Evolutionary conservation across 2,888 invertebrate species (phyloP), one percentile per base, ranked within the genome.

Genomic region (Acleris holmiana): DNA sequence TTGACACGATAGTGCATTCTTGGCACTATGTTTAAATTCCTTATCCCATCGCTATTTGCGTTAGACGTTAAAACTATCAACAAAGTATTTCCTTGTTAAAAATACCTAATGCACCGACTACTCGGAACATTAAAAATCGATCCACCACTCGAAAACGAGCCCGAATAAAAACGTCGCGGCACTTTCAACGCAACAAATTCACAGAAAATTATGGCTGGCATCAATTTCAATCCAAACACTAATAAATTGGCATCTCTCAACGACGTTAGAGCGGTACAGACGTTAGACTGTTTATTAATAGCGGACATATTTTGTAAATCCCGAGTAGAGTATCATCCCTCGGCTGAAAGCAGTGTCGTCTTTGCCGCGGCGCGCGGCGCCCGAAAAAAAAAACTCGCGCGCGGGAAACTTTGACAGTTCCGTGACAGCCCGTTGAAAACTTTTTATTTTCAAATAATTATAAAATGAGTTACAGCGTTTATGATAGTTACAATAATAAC

Each of bases 191-290:
- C 77, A 78, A 87, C 90, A 88, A 89, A 92, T 89, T 89, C 86
- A 80, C 78, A 81, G 83, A 83, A 85, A 92, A 89, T 88, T 91
- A 92, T 91, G 77, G 84, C 81, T 79, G 75, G 89, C 91, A 91
- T 92, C 91, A 89, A 90, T 92, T 91, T 89, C 88, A 89, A 91
- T 91, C 83, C 82, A 92, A 91, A 91, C 89, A 89, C 79, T 87
- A 89, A 91, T 92, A 92, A 92, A 91, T 92, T 91, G 89, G 89
- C 88, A 82, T 90, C 90, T 89, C 88, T 89, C 89, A 85, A 78
- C 88, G 83, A 73, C 73, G 69, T 74, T 75, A 77, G 78, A 71
- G 70, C 73, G 76, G 71, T 70, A 78, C 78, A 55, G 77, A 78
- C 77, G 85, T 85, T 85, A 85, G 88, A 86, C 86, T 81, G 88